Evolutionary conservation across 2,113 vertebrate species (phyloP).

Genomic region (Chloropsis hardwickii): DNA sequence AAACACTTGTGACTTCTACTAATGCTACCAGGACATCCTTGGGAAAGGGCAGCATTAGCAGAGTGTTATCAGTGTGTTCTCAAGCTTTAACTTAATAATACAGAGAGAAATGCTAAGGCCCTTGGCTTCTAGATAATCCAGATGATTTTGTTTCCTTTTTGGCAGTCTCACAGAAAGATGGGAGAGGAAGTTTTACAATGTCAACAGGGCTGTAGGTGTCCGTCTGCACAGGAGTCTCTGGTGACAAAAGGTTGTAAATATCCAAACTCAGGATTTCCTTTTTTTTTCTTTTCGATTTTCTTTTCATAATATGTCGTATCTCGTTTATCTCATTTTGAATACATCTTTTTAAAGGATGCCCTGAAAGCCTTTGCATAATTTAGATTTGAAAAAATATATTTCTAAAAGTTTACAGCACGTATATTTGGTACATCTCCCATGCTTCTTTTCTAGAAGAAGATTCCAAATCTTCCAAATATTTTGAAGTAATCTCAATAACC

Average conservation of each 20-base stretch:
- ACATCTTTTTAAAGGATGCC: background rate
- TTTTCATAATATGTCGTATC: background rate
- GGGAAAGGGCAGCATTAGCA: background rate
- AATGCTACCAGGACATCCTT: background rate
- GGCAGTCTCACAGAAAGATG: background rate
- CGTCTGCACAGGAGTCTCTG: background rate
- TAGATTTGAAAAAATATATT: background rate
- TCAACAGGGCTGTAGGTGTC: background rate
- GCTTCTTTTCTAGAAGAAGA: background rate
- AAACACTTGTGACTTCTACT: background rate
- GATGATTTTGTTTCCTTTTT: slow-evolving; percentile 19
- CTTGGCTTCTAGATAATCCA: background rate
- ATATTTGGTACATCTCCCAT: background rate
- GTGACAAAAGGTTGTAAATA: background rate
- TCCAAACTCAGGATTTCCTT: background rate
- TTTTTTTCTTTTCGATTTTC: too few relatives aligned
- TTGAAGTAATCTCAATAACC: background rate
- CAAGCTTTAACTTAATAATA: background rate
- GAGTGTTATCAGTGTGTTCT: background rate
- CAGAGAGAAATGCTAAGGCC: background rate
- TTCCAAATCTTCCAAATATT: background rate
- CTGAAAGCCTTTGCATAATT: background rate
- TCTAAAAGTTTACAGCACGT: background rate
- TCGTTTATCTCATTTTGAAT: background rate
- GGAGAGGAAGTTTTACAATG: background rate